Base-by-base conservation (phyloP, 2,888 invertebrate species). In the Chloromyia formosa region DNA sequence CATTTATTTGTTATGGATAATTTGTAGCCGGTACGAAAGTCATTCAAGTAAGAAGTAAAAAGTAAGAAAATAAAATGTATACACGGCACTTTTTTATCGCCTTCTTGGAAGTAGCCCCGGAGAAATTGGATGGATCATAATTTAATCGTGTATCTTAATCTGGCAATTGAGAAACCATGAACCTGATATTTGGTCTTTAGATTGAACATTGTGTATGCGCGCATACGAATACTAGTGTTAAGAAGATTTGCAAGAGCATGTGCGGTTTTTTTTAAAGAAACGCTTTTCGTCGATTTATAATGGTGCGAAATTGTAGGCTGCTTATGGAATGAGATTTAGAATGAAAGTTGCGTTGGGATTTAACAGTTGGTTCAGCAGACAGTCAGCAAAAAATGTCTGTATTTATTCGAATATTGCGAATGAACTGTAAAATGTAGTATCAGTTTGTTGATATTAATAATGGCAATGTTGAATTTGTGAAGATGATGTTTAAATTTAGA, bases 111-210 rank as follows among this genome's bases (percentile, higher is more conserved):
- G 62, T 16, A 9, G 16, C 62, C 12, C 2, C 23, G 45, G 49
- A 10, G 45, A 66, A 66, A 66, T 66, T 66, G 45, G 35, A 66
- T 42, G 22, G 66, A 66, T 66, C 45, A 49, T 66, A 22, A 22
- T 49, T 66, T 45, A 66, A 45, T 49, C 45, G 42, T 20, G 49
- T 1, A 27, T 61, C 27, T 61, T 35, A 14, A 61, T 61, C 23
- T 61, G 61, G 23, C 23, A 7, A 22, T 45, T 49, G n/a, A 45
- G 35, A 66, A 66, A 5, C 22, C 45, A 12, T 45, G 49, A 66
- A 66, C 20, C 20, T 66, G 45, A 49, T 45, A 49, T 66, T 22
- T 66, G 66, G n/a, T 7, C 20, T 66, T 5, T 27, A 54, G 54
- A 54, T 54, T 56, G 56, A 18, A 56, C n/a, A 62, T 62, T 62